Conservation (phyloP, 1,140 invertebrate genomes). For the Sitodiplosis mosellana region DNA sequence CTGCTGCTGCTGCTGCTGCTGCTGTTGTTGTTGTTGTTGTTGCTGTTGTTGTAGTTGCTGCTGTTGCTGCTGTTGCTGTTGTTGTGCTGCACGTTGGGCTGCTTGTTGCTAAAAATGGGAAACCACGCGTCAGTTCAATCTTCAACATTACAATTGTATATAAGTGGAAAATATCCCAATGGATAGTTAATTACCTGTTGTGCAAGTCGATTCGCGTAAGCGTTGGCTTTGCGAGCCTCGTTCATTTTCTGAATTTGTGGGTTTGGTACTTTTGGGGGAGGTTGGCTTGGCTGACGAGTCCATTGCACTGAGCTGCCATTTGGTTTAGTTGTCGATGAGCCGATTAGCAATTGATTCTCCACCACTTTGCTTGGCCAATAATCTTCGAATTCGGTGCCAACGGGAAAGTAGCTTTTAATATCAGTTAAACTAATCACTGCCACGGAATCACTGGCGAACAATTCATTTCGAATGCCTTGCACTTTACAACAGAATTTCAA, state of each 20-base stretch:
- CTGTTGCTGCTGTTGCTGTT: constrained; percentile 15
- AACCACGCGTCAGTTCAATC: not conserved
- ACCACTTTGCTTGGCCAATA: constrained; percentile 75
- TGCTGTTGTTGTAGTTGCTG: constrained; percentile 5
- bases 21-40: constrained; percentile 13
- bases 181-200: not conserved
- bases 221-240: not conserved
- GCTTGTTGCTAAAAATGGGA: not conserved
- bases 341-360: constrained; percentile 50
- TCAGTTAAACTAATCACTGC: constrained; percentile 74
- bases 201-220: not conserved
- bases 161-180: too few relatives aligned
- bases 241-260: not conserved
- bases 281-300: constrained; percentile 35
- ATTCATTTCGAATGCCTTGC: constrained; percentile 75
- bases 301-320: constrained; percentile 37
- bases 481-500: constrained; percentile 89
- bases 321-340: constrained; percentile 33
- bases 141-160: too few relatives aligned
- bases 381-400: constrained; percentile 72
- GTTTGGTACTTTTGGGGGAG: constrained; percentile 12
- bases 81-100: constrained; percentile 6
- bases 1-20: constrained; percentile 8
- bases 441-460: constrained; percentile 76
- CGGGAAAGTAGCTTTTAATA: constrained; percentile 78